Percentiles rank a stretch among this genome's conserved stretches.
phyloP scores from a whole-genome alignment of 2,797 vertebrate genomes.

The Petrocephalus schoutedeni region DNA sequence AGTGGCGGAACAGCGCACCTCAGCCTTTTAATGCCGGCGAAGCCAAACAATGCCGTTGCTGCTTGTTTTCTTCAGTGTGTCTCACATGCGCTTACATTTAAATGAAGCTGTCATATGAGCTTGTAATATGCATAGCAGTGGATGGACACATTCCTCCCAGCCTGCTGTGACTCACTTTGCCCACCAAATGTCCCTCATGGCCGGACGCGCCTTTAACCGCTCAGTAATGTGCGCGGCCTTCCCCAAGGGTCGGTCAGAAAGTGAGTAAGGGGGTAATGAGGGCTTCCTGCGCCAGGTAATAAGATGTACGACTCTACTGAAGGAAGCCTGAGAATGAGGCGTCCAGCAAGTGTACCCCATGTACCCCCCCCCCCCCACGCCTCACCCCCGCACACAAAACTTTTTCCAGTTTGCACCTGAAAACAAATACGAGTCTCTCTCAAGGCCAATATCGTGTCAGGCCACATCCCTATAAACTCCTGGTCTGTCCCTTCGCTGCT shows the following conservation, averaged over 20 bases:
- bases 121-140: not conserved
- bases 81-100: not conserved
- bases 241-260: not conserved
- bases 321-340: not conserved
- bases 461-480: not conserved
- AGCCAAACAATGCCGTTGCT: not conserved
- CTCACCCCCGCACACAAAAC: not conserved
- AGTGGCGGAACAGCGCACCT: not conserved
- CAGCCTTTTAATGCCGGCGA: not conserved
- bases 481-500: slow-evolving; percentile 23
- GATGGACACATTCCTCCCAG: not conserved
- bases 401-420: not conserved
- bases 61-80: not conserved
- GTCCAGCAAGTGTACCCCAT: not conserved
- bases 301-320: not conserved
- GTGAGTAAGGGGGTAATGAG: not conserved
- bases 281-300: not conserved
- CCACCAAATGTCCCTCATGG: not conserved
- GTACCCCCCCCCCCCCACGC: not conserved
- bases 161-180: not conserved
- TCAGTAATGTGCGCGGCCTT: not conserved
- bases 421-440: not conserved
- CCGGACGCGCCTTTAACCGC: not conserved
- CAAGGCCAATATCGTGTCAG: not conserved
- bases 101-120: not conserved